Percentiles rank a stretch among this genome's conserved stretches.
These are phyloP conservation scores for Melikaiella ostensackeni DNA, from an alignment of 2,888 invertebrate species.

Conservation along the genomic window DNA sequence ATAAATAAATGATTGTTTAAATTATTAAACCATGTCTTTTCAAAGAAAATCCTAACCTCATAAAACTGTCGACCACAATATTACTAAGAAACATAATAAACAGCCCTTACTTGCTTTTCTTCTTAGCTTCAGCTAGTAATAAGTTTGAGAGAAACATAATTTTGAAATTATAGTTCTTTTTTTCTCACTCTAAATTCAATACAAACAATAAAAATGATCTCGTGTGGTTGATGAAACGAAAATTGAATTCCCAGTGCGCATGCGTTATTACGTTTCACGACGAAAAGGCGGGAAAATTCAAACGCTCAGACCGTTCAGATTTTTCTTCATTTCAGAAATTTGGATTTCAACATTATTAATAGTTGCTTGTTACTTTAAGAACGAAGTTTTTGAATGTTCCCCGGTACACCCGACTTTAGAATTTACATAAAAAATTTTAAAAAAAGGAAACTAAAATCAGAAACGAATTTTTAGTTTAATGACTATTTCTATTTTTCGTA, in stretches of 20 bases:
- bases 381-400: too few species aligned
- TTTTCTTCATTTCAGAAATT: background rate
- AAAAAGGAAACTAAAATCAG: too few species aligned
- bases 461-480: too few species aligned
- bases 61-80: background rate
- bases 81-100: background rate
- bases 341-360: background rate
- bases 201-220: background rate
- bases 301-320: background rate
- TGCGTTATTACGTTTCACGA: background rate
- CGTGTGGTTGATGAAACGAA: background rate
- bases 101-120: constrained; percentile 17
- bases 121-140: background rate
- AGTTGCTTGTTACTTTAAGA: too few species aligned
- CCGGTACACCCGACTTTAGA: too few species aligned
- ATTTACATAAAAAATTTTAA: too few species aligned
- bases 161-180: background rate
- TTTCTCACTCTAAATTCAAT: background rate
- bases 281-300: background rate
- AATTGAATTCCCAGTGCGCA: background rate
- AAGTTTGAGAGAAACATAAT: constrained; percentile 3
- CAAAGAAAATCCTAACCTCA: constrained; percentile 10
- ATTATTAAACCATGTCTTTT: too few species aligned
- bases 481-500: too few species aligned
- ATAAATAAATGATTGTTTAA: background rate